Conservation (phyloP, 2,797 vertebrate genomes). For the Xiphophorus birchmanni region DNA sequence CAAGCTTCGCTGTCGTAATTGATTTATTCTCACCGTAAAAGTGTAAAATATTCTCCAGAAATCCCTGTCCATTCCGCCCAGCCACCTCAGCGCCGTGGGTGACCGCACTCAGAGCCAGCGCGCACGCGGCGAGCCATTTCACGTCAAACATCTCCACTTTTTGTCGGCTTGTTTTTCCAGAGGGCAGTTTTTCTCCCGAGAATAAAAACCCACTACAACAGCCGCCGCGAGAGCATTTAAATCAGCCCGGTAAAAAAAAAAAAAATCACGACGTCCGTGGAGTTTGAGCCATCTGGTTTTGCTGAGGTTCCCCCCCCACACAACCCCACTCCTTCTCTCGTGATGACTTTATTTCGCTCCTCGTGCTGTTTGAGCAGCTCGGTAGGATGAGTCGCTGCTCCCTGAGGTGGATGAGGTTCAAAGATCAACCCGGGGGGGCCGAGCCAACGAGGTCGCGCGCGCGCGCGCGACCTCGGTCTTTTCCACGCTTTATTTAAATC, state of each 20-base stretch:
- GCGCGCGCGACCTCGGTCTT: slow-evolving; percentile 17
- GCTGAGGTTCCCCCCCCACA: no score
- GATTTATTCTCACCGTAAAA: slow-evolving; percentile 67
- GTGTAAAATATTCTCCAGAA: slow-evolving; percentile 64
- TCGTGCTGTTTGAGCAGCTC: background rate
- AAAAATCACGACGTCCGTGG: slow-evolving; percentile 5
- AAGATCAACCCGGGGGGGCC: slow-evolving; percentile 57
- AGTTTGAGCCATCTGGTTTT: slow-evolving; percentile 12
- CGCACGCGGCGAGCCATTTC: background rate
- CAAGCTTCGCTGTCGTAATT: slow-evolving; percentile 56
- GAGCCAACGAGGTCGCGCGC: slow-evolving; percentile 21
- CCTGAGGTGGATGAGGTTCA: slow-evolving; percentile 52
- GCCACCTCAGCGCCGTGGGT: background rate
- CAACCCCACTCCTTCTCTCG: no score
- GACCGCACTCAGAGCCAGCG: background rate
- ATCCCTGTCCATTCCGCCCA: background rate
- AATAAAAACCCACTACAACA: background rate
- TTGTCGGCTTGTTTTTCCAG: background rate
- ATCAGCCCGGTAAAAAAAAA: background rate
- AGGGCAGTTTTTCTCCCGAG: background rate
- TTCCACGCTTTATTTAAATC: slow-evolving; percentile 44
- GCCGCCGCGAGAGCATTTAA: slow-evolving; percentile 5
- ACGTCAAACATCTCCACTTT: slow-evolving; percentile 39
- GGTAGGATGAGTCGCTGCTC: background rate
- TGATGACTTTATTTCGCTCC: background rate